phyloP scores from a whole-genome alignment of 2,113 vertebrate species.

The Sardina pilchardus region DNA sequence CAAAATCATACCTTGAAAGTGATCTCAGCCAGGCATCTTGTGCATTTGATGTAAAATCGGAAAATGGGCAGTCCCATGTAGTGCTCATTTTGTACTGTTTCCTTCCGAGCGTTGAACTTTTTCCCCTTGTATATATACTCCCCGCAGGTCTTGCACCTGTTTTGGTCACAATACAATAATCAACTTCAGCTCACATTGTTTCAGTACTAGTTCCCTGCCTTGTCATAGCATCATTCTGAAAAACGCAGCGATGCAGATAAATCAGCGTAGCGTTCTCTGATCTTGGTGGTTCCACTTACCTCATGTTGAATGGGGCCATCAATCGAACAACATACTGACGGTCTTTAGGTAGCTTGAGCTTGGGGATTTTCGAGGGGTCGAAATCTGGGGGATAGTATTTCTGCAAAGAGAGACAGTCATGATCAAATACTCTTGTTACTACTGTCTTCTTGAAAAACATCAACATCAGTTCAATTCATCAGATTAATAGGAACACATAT shows the following conservation, averaged over 20 bases:
- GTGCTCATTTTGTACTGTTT: conserved; percentile 88
- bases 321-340: conserved; percentile 88
- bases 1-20: conserved; percentile 79
- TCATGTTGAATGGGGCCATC: conserved; percentile 91
- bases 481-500: not conserved
- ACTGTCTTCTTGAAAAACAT: too few species aligned
- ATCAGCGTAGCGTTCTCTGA: too few species aligned
- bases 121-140: conserved; percentile 98
- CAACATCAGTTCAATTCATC: too few species aligned
- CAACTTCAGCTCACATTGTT: not conserved
- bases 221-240: not conserved
- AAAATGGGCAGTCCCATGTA: conserved; percentile 95
- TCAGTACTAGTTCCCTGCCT: not conserved
- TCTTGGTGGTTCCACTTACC: conserved; percentile 59
- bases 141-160: conserved; percentile 90
- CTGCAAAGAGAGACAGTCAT: conserved; percentile 58
- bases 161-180: not conserved
- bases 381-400: conserved; percentile 96
- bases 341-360: conserved; percentile 88
- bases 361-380: conserved; percentile 87
- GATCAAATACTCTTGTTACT: accelerated
- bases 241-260: not conserved
- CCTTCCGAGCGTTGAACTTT: conserved; percentile 96
- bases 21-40: conserved; percentile 88
- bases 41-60: conserved; percentile 97